Conservation (phyloP, 2,797 vertebrate genomes). For the Sebastes glaucus region DNA sequence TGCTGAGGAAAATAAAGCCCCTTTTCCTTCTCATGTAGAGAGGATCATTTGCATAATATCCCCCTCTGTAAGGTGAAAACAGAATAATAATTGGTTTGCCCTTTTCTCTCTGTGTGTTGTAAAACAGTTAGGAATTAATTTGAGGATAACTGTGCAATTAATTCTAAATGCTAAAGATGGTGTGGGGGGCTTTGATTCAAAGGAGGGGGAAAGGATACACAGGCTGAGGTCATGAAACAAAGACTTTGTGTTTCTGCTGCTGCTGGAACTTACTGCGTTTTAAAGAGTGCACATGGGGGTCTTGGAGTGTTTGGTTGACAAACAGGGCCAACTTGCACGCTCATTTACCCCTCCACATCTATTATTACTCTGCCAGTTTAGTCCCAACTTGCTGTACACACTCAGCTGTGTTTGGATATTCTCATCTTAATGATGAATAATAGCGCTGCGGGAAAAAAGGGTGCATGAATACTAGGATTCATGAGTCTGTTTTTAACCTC, state of each 20-base stretch:
- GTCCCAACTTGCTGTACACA: slow-evolving; percentile 37
- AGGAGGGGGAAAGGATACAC: slow-evolving; percentile 73
- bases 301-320: slow-evolving; percentile 48
- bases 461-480: slow-evolving; percentile 57
- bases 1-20: slow-evolving; percentile 86
- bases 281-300: slow-evolving; percentile 35
- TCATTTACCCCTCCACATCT: slow-evolving; percentile 57
- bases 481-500: slow-evolving; percentile 72
- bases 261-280: slow-evolving; percentile 56
- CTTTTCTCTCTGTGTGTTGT: slow-evolving; percentile 90
- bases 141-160: slow-evolving; percentile 90
- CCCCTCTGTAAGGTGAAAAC: slow-evolving; percentile 89
- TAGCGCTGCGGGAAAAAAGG: slow-evolving; percentile 49
- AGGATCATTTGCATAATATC: slow-evolving; percentile 89
- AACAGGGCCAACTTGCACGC: slow-evolving; percentile 39
- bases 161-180: slow-evolving; percentile 88
- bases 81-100: slow-evolving; percentile 91
- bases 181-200: slow-evolving; percentile 76
- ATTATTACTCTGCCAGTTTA: slow-evolving; percentile 52
- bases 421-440: slow-evolving; percentile 74
- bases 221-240: slow-evolving; percentile 78
- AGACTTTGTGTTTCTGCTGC: slow-evolving; percentile 68
- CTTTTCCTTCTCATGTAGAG: slow-evolving; percentile 85
- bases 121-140: slow-evolving; percentile 92
- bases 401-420: slow-evolving; percentile 48